These are phyloP conservation scores for Panorpa germanica DNA, from an alignment of 2,888 invertebrate species.

Conservation along the genomic window DNA sequence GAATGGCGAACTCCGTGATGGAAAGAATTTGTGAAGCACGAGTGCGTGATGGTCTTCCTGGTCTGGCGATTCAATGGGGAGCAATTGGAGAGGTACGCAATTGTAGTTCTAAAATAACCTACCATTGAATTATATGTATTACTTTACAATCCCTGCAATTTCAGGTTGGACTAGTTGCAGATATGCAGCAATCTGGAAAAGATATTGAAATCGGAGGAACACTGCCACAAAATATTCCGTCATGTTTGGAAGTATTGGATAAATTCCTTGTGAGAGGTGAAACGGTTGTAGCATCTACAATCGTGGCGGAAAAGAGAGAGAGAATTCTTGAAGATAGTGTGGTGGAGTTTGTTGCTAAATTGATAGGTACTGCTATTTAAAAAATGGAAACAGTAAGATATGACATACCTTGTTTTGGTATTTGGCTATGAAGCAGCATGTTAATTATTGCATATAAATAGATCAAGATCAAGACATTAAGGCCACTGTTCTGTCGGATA, in stretches of 20 bases:
- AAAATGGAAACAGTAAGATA: too few species aligned
- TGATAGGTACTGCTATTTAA: constrained; percentile 53
- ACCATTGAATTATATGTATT: too few species aligned
- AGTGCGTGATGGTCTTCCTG: constrained; percentile 48
- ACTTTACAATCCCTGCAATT: too few species aligned
- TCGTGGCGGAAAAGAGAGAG: constrained; percentile 69
- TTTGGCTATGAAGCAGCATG: too few species aligned
- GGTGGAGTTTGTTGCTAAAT: constrained; percentile 38
- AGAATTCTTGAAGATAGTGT: too few species aligned
- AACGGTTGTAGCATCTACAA: constrained; percentile 62
- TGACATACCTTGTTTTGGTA: too few species aligned
- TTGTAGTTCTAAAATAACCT: too few species aligned
- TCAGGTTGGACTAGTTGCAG: constrained; percentile 66
- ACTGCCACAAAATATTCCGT: constrained; percentile 66
- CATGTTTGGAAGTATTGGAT: constrained; percentile 59
- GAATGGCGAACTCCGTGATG: constrained; percentile 79
- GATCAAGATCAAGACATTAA: too few species aligned
- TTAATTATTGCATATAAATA: too few species aligned
- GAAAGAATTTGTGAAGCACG: constrained; percentile 70
- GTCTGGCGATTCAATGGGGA: constrained; percentile 80
- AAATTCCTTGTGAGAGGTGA: constrained; percentile 48
- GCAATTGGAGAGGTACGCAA: constrained; percentile 84
- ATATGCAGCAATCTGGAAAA: constrained; percentile 48
- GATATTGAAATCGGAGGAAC: constrained; percentile 61
- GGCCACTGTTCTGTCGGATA: too few species aligned